Conservation (phyloP, 1,140 invertebrate species). For the Macrosteles quadrilineatus region DNA sequence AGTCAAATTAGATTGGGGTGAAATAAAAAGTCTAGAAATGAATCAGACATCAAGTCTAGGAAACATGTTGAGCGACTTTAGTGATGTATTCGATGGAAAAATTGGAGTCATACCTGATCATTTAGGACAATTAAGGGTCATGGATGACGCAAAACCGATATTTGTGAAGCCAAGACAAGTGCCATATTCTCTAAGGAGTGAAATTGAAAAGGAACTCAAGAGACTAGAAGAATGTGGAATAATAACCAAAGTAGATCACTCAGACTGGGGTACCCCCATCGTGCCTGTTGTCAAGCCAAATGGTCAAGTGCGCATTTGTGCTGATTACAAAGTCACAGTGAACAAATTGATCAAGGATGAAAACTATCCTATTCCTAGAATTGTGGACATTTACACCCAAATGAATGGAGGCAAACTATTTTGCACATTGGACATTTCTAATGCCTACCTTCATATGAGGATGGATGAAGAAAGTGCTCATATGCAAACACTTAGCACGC, state of each 20-base stretch:
- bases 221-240: not conserved
- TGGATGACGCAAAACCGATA: not conserved
- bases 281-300: conserved; percentile 49
- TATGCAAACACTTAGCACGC: conserved; percentile 38
- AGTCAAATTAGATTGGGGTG: not conserved
- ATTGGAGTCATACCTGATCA: not conserved
- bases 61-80: not conserved
- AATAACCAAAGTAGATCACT: conserved; percentile 44
- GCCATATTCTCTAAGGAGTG: not conserved
- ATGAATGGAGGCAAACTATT: not conserved
- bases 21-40: not conserved
- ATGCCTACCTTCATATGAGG: not conserved
- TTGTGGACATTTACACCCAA: conserved; percentile 29
- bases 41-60: not conserved
- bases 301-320: conserved; percentile 44
- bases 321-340: conserved; percentile 43
- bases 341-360: conserved; percentile 29
- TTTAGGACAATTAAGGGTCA: not conserved
- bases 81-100: not conserved
- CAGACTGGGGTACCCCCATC: conserved; percentile 47
- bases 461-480: not conserved
- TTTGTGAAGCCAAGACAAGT: not conserved
- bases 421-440: not conserved
- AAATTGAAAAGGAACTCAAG: not conserved
- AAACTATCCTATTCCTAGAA: conserved; percentile 32